Conservation (phyloP, 2,113 vertebrate species). For the Colius striatus region DNA sequence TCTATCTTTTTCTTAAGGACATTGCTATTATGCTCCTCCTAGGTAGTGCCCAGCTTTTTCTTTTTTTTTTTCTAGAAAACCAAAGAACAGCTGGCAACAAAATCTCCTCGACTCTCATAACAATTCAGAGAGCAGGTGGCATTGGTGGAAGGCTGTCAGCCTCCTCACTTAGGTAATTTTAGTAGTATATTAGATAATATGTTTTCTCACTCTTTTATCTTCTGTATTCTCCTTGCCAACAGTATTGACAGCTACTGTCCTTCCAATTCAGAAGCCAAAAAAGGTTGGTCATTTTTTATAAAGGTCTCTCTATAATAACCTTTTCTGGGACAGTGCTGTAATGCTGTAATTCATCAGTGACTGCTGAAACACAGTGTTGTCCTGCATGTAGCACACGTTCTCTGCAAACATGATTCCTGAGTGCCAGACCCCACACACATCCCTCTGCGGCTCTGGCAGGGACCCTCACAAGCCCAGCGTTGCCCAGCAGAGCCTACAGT, state of each 20-base stretch:
- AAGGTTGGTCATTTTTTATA: neutral
- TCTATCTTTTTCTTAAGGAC: neutral
- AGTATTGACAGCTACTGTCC: neutral
- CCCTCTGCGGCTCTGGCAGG: neutral
- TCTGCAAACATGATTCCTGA: fast-evolving
- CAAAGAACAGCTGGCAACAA: neutral
- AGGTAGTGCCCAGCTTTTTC: neutral
- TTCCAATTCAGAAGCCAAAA: neutral
- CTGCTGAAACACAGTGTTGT: neutral
- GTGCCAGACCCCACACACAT: neutral
- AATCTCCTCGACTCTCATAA: neutral
- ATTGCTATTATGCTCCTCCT: neutral
- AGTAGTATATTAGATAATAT: neutral
- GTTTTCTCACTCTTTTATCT: neutral
- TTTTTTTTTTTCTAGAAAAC: neutral
- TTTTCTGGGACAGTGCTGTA: neutral
- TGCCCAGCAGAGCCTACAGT: neutral
- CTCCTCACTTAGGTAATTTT: neutral
- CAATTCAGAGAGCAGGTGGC: neutral
- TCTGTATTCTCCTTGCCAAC: neutral
- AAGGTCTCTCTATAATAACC: neutral
- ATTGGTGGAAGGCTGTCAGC: neutral
- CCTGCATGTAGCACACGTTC: fast-evolving
- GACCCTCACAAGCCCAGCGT: fast-evolving
- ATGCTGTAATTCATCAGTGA: neutral